phyloP scores from a whole-genome alignment of 2,797 vertebrate species.

The Tympanoctomys barrerae region DNA sequence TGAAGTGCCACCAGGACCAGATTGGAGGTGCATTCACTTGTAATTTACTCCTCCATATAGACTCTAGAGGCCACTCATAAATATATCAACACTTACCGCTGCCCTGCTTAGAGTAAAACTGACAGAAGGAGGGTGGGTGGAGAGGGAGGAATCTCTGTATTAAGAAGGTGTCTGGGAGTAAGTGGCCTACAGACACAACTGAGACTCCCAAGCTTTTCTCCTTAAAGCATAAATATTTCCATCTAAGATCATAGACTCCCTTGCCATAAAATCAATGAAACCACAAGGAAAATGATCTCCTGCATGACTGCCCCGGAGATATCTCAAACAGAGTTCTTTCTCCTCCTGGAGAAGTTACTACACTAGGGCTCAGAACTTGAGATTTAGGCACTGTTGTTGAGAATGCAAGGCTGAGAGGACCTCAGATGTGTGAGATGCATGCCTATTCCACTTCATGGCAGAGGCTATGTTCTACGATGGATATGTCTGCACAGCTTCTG shows the following conservation, averaged over 20 bases:
- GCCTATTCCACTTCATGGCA: background rate
- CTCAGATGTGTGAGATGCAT: background rate
- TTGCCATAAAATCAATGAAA: constrained; percentile 80
- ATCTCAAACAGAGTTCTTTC: constrained; percentile 53
- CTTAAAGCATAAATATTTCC: constrained; percentile 76
- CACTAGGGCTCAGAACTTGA: background rate
- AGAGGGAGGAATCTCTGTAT: constrained; percentile 56
- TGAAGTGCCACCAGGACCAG: constrained; percentile 72
- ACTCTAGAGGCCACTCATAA: constrained; percentile 27
- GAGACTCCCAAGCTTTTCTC: constrained; percentile 51
- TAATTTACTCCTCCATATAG: constrained; percentile 75
- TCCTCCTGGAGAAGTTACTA: background rate
- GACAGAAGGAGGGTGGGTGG: background rate
- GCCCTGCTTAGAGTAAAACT: background rate
- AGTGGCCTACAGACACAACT: constrained; percentile 41
- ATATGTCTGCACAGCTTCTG: background rate
- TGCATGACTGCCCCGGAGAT: constrained; percentile 79
- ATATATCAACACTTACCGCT: constrained; percentile 11
- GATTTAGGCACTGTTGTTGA: background rate
- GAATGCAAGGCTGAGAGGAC: background rate
- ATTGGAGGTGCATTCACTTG: constrained; percentile 64
- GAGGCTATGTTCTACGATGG: background rate
- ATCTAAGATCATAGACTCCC: constrained; percentile 80
- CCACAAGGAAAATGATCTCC: constrained; percentile 75
- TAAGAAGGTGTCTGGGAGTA: constrained; percentile 73